These are phyloP conservation scores for Alfaro cultratus DNA, from an alignment of 2,797 vertebrate species.

Conservation along the genomic window DNA sequence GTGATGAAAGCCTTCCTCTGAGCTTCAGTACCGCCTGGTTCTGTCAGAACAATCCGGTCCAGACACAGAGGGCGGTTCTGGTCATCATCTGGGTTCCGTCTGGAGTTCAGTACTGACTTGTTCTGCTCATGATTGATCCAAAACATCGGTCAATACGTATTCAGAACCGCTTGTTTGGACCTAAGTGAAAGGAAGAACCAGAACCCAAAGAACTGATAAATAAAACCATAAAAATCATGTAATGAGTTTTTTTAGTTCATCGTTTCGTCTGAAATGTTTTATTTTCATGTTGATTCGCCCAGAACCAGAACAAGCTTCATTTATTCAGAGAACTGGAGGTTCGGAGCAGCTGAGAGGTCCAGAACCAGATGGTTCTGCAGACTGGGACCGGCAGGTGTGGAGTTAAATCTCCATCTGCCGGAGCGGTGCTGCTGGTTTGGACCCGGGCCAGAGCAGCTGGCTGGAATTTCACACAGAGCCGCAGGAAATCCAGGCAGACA, in stretches of 20 bases:
- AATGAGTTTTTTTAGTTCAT: too few relatives aligned
- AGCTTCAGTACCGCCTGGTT: background rate
- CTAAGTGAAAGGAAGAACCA: background rate
- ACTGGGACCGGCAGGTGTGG: conserved; percentile 18
- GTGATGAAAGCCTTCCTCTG: background rate
- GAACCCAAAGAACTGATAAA: background rate
- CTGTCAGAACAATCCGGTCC: background rate
- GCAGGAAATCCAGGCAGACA: conserved; percentile 53
- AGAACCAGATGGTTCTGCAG: background rate
- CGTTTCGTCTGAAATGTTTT: too few relatives aligned
- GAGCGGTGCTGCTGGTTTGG: conserved; percentile 35
- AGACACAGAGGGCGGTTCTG: background rate
- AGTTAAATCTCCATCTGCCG: background rate
- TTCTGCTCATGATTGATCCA: background rate
- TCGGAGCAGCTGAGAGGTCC: background rate
- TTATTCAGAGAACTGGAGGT: background rate
- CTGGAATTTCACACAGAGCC: conserved; percentile 34
- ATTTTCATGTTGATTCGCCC: too few relatives aligned
- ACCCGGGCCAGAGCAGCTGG: conserved; percentile 44
- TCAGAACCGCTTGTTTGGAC: background rate
- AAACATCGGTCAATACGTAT: background rate
- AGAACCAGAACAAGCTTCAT: too few relatives aligned
- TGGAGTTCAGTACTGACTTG: background rate
- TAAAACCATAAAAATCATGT: too few relatives aligned
- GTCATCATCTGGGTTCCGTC: background rate